These are phyloP conservation scores for Gobius niger DNA, from an alignment of 2,113 vertebrate species.

Conservation along the genomic window DNA sequence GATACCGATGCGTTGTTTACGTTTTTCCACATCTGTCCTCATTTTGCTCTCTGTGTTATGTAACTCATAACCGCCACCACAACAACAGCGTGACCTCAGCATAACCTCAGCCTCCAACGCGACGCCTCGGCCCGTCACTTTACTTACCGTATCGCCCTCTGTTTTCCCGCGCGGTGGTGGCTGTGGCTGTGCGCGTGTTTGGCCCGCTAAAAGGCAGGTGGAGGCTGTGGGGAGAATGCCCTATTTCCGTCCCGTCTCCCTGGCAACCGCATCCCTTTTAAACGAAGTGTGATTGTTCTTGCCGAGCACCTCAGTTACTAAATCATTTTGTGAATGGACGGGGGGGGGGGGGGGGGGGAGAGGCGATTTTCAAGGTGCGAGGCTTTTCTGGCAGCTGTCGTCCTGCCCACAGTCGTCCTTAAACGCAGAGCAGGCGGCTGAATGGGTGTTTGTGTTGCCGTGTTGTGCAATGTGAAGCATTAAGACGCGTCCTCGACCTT, in stretches of 20 bases:
- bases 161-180: too few relatives aligned
- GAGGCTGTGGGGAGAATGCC: slow-evolving; percentile 15
- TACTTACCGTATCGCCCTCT: too few relatives aligned
- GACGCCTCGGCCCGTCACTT: too few relatives aligned
- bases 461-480: background rate
- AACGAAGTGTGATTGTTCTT: slow-evolving; percentile 32
- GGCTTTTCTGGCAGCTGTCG: too few relatives aligned
- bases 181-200: slow-evolving; percentile 16
- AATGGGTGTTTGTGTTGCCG: too few relatives aligned
- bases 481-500: background rate
- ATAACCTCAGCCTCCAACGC: background rate
- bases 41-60: slow-evolving; percentile 1
- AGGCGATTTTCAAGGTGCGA: background rate
- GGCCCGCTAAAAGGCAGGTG: slow-evolving; percentile 21
- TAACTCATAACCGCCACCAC: background rate
- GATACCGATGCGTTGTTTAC: slow-evolving; percentile 6
- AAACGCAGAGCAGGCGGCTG: too few relatives aligned
- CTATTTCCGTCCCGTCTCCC: slow-evolving; percentile 60
- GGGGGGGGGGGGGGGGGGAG: background rate
- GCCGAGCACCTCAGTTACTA: background rate
- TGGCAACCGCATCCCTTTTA: slow-evolving; percentile 51
- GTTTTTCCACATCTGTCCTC: slow-evolving; percentile 4
- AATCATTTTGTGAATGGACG: background rate
- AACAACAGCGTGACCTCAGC: background rate
- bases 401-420: too few relatives aligned